Evolutionary conservation across 2,888 invertebrate species (phyloP), one percentile per base, ranked within the genome.

Genomic region (Torymus auratus): DNA sequence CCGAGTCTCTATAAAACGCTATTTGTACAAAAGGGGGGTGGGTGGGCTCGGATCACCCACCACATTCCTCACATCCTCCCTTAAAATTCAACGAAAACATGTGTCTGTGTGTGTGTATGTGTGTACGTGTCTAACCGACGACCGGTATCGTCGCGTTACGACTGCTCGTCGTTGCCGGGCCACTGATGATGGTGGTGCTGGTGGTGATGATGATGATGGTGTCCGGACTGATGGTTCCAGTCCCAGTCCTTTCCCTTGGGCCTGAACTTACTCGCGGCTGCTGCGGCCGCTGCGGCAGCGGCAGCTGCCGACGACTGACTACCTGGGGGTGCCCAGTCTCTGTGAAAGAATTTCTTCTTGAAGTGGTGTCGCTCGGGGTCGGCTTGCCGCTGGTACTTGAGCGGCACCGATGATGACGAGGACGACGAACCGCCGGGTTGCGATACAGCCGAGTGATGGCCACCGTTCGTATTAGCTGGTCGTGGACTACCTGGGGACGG

Each of bases 261-360:
- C 83, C 94, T 92, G 91, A 95, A 95, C 88, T 94, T 95, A 81
- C 94, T 93, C 85, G 93, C 87, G 7, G 41, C 41, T 28, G 69
- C 88, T 87, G 15, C 87, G 84, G 41, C 83, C 83, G n/a, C 41
- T 41, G 83, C 52, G 14, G 56, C 56, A 12, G 55, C 20, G 7
- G 41, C 20, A 71, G 75, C 23, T 55, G 71, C 2, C 82, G 41
- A 41, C 7, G 41, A 41, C 7, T 41, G 41, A 41, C 41, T 41
- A 41, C 41, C 82, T 10, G 83, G 80, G 0, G 79, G 52, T 20
- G 88, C 85, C 90, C 90, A 91, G 77, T 93, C 95, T 88, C 94
- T 92, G 85, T 95, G 95, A 91, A 96, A 96, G 91, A 95, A 95
- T 88, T 96, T 96, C 92, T 96, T 96, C 91, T 96, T 96, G 91